phyloP scores from a whole-genome alignment of 2,113 vertebrate genomes.

The Indicator maculatus region DNA sequence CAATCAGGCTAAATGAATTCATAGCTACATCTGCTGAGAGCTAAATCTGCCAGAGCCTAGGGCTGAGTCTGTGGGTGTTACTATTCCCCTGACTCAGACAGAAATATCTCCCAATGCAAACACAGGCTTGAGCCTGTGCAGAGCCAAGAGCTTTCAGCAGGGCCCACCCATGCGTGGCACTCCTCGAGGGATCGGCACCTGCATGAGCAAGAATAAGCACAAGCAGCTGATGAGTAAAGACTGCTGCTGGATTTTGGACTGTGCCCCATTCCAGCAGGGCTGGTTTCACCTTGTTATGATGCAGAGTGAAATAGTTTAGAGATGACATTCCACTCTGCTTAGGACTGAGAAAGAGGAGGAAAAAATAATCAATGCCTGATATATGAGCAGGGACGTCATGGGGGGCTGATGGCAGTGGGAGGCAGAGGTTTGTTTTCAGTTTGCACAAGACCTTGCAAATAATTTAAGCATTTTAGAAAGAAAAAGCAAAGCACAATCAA shows the following conservation, averaged over 20 bases:
- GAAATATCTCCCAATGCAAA: conserved; percentile 1
- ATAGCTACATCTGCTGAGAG: conserved; percentile 42
- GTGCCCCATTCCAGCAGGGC: neutral
- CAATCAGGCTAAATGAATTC: conserved; percentile 19
- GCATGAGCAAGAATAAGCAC: rapidly evolving
- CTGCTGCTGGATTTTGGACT: conserved; percentile 27
- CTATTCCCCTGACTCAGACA: conserved; percentile 61
- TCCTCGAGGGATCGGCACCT: conserved; percentile 1
- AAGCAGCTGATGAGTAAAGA: neutral
- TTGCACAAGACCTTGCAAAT: neutral
- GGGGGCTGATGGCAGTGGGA: neutral
- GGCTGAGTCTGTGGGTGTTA: conserved; percentile 52
- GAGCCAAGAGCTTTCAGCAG: neutral
- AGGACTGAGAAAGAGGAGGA: neutral
- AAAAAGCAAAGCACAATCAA: neutral
- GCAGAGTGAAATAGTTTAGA: neutral
- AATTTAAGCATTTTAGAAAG: neutral
- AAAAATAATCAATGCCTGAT: neutral
- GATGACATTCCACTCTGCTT: neutral
- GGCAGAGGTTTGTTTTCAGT: neutral
- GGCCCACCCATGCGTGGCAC: neutral
- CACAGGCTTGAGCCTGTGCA: neutral
- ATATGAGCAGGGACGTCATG: neutral
- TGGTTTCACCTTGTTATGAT: neutral
- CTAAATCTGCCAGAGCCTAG: conserved; percentile 38